Base-by-base conservation (phyloP, 2,113 vertebrate species). In the Pteropus alecto region DNA sequence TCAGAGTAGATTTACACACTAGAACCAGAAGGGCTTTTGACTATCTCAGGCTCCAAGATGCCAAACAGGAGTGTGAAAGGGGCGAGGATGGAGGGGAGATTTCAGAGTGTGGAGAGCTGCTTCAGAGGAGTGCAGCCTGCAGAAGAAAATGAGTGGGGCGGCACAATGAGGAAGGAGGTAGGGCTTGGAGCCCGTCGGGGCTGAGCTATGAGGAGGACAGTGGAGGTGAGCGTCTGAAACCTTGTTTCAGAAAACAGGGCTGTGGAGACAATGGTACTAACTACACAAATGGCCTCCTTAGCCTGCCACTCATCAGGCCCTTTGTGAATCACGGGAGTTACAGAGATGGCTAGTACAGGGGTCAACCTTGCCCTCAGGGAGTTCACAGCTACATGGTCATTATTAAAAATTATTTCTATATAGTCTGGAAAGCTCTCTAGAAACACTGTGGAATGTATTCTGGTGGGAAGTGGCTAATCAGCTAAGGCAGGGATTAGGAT, bases 11-110 rank as follows among this genome's bases (percentile, higher is more conserved):
- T 48, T 51, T 77, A 46, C 18, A 51, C 63, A 33, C 71, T 43
- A 21, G 70, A 94, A 35, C 30, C 46, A 58, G 67, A 81, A 94
- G 93, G 61, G 70, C 63, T 96, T 77, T 81, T n/a, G 43, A 84
- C 4, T 26, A 13, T 26, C 68, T 74, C 26, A 4, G 63, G 43
- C 56, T 89, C 89, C 26, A 48, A 60, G 48, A 35, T 28, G 60
- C 41, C 68, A 90, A 79, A 14, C 28, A 51, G 7, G 30, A 67
- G 12, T 41, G 33, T 16, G 51, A 22, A 12, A 4, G 8, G 21
- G 21, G 28, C 5, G 19, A 3, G 0, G 46, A n/a, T 56, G 51
- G 7, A 7, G 28, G 33, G 46, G 51, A 48, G 51, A 15, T 43
- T 83, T 70, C 79, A 77, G 46, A 21, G 7, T 3, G 5, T 38